Conservation (phyloP, 2,797 vertebrate species). For the Pangasius djambal region DNA sequence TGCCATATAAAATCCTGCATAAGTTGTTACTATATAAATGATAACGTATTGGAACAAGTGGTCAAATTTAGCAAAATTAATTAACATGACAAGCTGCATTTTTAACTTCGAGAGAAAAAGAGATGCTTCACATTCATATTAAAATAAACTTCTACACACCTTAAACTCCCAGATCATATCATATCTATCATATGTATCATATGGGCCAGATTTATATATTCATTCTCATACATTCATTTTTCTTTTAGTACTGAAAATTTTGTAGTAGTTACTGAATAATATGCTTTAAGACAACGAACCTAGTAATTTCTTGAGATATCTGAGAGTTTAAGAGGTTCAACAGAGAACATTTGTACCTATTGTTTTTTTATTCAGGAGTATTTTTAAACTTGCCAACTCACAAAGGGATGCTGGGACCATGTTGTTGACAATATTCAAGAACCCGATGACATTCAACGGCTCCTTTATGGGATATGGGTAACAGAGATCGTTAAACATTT, state of each 20-base stretch:
- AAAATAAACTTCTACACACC: neutral
- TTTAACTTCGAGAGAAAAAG: neutral
- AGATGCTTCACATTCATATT: neutral
- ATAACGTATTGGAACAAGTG: neutral
- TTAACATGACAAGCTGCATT: neutral
- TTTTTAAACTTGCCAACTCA: neutral
- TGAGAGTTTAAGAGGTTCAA: neutral
- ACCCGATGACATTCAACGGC: neutral
- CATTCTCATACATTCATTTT: neutral
- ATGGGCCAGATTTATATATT: neutral
- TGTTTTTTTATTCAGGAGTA: neutral
- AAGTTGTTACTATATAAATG: neutral
- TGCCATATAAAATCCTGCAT: neutral
- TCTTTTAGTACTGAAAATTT: neutral
- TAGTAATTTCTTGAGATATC: neutral
- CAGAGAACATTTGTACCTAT: neutral
- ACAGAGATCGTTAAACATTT: neutral
- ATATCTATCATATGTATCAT: no score
- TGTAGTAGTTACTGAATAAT: neutral
- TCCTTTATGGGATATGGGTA: neutral
- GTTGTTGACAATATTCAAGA: accelerated
- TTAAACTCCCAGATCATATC: neutral
- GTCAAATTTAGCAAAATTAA: neutral
- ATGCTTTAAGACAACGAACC: neutral
- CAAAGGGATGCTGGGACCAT: neutral